Conservation (phyloP, 2,888 invertebrate genomes). For the Peribatodes rhomboidaria region DNA sequence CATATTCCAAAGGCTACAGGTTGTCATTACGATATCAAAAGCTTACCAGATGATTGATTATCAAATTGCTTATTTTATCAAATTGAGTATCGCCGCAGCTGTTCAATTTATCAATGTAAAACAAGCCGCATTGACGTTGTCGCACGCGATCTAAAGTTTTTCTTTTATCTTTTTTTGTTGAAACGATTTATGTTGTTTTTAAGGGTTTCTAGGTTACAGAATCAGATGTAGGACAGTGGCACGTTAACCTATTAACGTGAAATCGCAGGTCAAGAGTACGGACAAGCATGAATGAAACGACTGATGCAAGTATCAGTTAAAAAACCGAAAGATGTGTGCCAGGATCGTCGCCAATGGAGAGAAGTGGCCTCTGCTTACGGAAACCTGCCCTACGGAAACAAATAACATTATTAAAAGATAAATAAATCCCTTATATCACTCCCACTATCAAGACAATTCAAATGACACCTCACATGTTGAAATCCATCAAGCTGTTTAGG, state of each 20-base stretch:
- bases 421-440: no score
- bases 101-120: slow-evolving; percentile 51
- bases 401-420: no score
- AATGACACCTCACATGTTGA: no score
- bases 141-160: slow-evolving; percentile 51
- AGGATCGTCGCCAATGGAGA: no score
- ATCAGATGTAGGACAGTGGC: background rate
- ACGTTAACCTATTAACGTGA: background rate
- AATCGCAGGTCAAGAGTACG: no score
- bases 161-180: slow-evolving; percentile 9
- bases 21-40: slow-evolving; percentile 26
- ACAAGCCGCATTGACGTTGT: slow-evolving; percentile 39
- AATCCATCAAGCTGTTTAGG: no score
- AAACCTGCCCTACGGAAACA: no score
- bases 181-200: slow-evolving; percentile 15
- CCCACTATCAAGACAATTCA: no score
- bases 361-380: no score
- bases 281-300: no score
- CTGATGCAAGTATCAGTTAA: no score
- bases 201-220: background rate
- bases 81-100: slow-evolving; percentile 48
- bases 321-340: no score
- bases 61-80: slow-evolving; percentile 46
- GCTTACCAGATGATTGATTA: slow-evolving; percentile 46
- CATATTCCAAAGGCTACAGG: slow-evolving; percentile 9